Conservation (phyloP, 2,797 vertebrate species). For the Valencia hispanica region DNA sequence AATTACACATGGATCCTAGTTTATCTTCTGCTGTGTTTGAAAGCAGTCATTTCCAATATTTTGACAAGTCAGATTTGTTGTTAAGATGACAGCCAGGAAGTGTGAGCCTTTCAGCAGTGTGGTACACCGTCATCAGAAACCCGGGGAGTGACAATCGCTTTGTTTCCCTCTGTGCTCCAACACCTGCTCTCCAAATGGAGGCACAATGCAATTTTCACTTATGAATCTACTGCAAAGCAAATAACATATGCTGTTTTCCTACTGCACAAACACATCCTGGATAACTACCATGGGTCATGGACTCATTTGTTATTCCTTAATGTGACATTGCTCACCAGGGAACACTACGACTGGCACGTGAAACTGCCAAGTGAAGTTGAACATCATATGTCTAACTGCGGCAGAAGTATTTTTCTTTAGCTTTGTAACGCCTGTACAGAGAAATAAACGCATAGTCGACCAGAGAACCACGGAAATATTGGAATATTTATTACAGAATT, state of each 20-base stretch:
- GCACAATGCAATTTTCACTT: slow-evolving; percentile 78
- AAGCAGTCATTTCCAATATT: slow-evolving; percentile 23
- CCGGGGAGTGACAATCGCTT: slow-evolving; percentile 60
- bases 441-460: slow-evolving; percentile 49
- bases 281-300: slow-evolving; percentile 73
- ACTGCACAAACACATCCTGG: slow-evolving; percentile 69
- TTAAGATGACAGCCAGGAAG: slow-evolving; percentile 60
- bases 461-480: slow-evolving; percentile 66
- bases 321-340: slow-evolving; percentile 74
- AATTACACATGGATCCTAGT: not conserved
- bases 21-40: slow-evolving; percentile 20
- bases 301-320: slow-evolving; percentile 81
- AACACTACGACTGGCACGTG: slow-evolving; percentile 63
- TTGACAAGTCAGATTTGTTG: slow-evolving; percentile 45
- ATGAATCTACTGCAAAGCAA: slow-evolving; percentile 75
- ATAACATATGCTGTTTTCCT: slow-evolving; percentile 67
- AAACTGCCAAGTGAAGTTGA: slow-evolving; percentile 49
- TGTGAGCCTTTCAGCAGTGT: slow-evolving; percentile 52
- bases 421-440: slow-evolving; percentile 40
- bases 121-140: slow-evolving; percentile 54
- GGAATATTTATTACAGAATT: slow-evolving; percentile 80
- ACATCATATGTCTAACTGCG: slow-evolving; percentile 60
- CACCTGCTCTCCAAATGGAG: slow-evolving; percentile 74
- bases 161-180: slow-evolving; percentile 67
- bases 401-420: slow-evolving; percentile 50